These are phyloP conservation scores for Willowsia nigromaculata DNA, from an alignment of 2,888 invertebrate genomes.

Conservation along the genomic window DNA sequence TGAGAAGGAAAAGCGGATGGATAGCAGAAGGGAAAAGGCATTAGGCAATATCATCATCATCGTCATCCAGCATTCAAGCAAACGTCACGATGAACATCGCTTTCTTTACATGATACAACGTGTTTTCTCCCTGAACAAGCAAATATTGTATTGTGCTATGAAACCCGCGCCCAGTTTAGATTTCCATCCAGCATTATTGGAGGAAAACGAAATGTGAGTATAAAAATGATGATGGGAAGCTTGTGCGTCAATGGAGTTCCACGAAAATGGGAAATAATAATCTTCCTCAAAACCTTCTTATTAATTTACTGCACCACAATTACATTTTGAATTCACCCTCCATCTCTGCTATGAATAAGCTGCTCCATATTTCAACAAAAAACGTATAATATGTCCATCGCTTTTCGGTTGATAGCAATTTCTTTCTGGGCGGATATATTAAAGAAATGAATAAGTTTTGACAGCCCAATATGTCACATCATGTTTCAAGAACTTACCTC, in stretches of 20 bases:
- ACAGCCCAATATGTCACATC: too few relatives aligned
- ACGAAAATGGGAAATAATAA: constrained; percentile 51
- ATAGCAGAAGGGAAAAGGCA: constrained; percentile 5
- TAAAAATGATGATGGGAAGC: background rate
- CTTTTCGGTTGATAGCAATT: background rate
- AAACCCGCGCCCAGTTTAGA: background rate
- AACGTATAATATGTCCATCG: background rate
- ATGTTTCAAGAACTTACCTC: too few relatives aligned
- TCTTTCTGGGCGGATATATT: background rate
- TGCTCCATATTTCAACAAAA: background rate
- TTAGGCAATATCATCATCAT: background rate
- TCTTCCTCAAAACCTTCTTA: constrained; percentile 13
- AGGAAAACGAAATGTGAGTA: background rate
- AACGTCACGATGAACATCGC: constrained; percentile 25
- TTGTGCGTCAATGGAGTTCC: background rate
- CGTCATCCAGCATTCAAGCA: constrained; percentile 5
- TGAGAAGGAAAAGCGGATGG: background rate
- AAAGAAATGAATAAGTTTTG: background rate
- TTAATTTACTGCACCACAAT: constrained; percentile 25
- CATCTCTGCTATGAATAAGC: constrained; percentile 41
- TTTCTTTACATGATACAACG: constrained; percentile 15
- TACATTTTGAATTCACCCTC: background rate
- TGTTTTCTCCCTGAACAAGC: constrained; percentile 6
- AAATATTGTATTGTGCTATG: background rate
- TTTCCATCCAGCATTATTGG: background rate